Conservation (phyloP, 92 coral and sea anemone genomes). For the Micromussa lordhowensis region DNA sequence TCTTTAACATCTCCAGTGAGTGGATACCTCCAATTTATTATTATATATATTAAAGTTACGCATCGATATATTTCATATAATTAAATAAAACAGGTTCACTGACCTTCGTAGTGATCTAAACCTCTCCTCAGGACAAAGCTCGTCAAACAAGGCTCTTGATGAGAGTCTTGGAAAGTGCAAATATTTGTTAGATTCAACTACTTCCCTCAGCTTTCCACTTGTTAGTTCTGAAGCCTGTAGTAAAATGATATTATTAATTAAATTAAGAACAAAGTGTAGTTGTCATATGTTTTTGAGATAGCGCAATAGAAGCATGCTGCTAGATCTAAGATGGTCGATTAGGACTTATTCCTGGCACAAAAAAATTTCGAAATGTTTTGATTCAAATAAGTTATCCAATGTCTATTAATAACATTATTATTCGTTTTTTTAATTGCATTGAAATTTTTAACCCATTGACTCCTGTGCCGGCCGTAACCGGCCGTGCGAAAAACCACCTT, state of each 20-base stretch:
- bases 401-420: too few species aligned
- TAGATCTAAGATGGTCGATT: too few species aligned
- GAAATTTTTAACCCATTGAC: too few species aligned
- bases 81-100: constrained; percentile 10
- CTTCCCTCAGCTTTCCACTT: constrained; percentile 78
- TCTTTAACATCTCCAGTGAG: background rate
- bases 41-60: too few species aligned
- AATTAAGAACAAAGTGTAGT: background rate
- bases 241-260: background rate
- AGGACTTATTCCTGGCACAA: too few species aligned
- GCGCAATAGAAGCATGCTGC: too few species aligned
- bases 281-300: background rate
- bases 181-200: constrained; percentile 75
- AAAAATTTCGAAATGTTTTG: too few species aligned
- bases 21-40: background rate
- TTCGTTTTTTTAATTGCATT: too few species aligned
- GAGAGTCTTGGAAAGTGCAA: constrained; percentile 87
- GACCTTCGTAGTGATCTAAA: constrained; percentile 85
- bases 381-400: too few species aligned
- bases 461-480: too few species aligned
- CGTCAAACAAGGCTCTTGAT: constrained; percentile 69
- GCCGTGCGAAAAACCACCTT: too few species aligned
- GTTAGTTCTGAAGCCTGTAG: constrained; percentile 83
- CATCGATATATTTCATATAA: too few species aligned
- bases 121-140: constrained; percentile 93